Conservation (phyloP, 2,113 vertebrate genomes). For the Pseudonaja textilis region DNA sequence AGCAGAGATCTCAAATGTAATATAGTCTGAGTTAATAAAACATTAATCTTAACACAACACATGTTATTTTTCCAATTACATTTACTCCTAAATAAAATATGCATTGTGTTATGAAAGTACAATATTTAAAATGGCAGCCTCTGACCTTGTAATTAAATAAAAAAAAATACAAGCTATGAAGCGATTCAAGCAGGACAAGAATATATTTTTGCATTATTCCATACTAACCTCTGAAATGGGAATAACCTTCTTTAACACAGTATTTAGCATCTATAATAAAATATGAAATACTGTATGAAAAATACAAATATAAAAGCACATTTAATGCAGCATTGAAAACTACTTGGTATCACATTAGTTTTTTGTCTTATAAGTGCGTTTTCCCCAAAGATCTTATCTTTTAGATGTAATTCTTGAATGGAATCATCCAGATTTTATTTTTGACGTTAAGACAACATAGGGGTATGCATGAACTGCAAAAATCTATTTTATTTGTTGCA, state of each 20-base stretch:
- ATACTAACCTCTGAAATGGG: neutral
- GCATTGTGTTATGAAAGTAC: neutral
- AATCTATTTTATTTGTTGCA: neutral
- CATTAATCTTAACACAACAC: neutral
- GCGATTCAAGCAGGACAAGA: neutral
- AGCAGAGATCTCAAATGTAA: conserved; percentile 13
- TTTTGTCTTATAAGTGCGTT: neutral
- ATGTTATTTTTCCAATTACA: neutral
- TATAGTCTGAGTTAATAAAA: neutral
- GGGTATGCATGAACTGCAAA: neutral
- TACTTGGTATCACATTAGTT: neutral
- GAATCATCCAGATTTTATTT: neutral
- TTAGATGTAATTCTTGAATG: neutral
- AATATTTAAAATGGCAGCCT: neutral
- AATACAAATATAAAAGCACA: neutral
- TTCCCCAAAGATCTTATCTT: neutral
- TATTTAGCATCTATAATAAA: neutral
- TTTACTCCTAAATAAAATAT: neutral
- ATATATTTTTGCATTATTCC: neutral
- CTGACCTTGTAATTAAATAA: neutral
- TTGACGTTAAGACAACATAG: neutral
- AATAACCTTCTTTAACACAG: neutral
- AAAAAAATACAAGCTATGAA: neutral
- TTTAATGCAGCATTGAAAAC: neutral
- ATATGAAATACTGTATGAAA: neutral